Conservation (phyloP, 2,113 vertebrate species). For the Zosterops lateralis region DNA sequence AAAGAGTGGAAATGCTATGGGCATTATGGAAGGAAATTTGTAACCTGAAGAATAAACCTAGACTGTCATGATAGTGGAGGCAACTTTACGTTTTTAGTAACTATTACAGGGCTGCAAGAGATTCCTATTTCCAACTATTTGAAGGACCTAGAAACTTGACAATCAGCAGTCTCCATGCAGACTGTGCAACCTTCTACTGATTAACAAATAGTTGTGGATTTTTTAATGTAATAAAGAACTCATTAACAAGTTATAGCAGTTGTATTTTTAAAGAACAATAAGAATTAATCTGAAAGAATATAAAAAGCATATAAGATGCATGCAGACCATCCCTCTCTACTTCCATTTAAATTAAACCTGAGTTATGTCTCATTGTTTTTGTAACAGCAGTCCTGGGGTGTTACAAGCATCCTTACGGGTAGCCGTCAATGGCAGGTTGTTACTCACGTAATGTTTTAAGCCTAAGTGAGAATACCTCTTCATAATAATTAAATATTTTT, state of each 20-base stretch:
- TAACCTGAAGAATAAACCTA: not conserved
- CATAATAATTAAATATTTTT: not conserved
- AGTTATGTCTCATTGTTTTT: not conserved
- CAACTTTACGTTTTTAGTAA: not conserved
- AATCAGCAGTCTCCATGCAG: not conserved
- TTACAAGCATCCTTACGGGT: not conserved
- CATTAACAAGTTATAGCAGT: not conserved
- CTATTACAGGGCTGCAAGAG: not conserved
- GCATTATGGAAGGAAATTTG: not conserved
- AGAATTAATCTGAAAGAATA: not conserved
- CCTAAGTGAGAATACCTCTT: not conserved
- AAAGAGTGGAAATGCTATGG: not conserved
- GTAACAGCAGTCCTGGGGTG: not conserved
- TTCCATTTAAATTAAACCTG: not conserved
- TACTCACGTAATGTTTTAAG: not conserved
- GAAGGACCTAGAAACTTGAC: not conserved
- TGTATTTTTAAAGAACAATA: not conserved
- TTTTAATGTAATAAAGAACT: not conserved
- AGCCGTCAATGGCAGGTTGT: not conserved
- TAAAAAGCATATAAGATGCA: not conserved
- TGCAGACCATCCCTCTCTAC: not conserved
- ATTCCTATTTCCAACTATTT: not conserved
- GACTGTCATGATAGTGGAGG: not conserved
- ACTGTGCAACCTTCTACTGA: not conserved
- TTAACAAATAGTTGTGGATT: not conserved